phyloP scores from a whole-genome alignment of 1,140 invertebrate species.

The Samia ricini region DNA sequence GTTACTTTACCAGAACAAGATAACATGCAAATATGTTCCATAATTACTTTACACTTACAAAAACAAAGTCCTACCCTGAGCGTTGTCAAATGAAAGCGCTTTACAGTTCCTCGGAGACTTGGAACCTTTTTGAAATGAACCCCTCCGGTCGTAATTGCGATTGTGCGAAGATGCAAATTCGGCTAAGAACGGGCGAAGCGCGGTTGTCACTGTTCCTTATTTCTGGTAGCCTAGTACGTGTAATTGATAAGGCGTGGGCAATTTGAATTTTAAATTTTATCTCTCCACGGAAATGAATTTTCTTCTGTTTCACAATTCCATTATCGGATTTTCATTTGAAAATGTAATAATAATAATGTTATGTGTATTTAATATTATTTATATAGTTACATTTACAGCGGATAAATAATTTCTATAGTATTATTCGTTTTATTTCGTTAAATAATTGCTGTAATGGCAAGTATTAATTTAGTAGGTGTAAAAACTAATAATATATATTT shows the following conservation, averaged over 20 bases:
- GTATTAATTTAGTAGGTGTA: too few relatives aligned
- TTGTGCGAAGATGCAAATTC: constrained; percentile 50
- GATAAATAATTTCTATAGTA: too few relatives aligned
- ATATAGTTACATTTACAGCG: too few relatives aligned
- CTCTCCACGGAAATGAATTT: constrained; percentile 21
- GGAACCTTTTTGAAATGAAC: neutral
- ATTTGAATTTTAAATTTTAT: constrained; percentile 46
- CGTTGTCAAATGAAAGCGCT: neutral
- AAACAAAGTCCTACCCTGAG: neutral
- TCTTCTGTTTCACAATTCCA: constrained; percentile 23
- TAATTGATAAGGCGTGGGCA: constrained; percentile 46
- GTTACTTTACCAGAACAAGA: neutral
- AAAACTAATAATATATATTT: too few relatives aligned
- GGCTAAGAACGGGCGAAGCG: constrained; percentile 29
- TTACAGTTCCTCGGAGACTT: neutral
- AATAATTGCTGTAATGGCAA: too few relatives aligned
- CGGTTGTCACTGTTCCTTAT: constrained; percentile 32
- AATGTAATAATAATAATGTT: too few relatives aligned
- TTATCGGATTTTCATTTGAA: constrained; percentile 25
- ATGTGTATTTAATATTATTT: too few relatives aligned
- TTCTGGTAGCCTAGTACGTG: constrained; percentile 43
- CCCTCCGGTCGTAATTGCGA: constrained; percentile 37
- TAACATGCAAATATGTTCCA: neutral
- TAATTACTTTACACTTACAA: neutral
- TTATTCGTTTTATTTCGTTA: too few relatives aligned